Base-by-base conservation (phyloP, 2,888 invertebrate species). In the Calliphora vomitoria region DNA sequence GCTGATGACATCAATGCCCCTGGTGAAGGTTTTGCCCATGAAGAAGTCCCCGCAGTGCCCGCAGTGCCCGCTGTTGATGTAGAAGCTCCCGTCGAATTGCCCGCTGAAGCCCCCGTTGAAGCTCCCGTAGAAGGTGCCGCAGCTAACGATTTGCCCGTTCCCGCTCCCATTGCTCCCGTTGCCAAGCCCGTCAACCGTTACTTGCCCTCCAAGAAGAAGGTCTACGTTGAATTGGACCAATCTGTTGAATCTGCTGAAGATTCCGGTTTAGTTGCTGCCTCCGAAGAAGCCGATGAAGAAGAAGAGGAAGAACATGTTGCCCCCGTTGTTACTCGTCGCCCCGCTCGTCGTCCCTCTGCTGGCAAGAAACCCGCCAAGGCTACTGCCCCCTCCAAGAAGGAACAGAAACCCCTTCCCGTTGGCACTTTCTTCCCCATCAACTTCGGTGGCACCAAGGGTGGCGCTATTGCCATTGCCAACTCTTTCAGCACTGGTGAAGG, bases 381-480 rank as follows among this genome's bases (percentile, higher is more conserved):
- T 64, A 83, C 83, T 35, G 88, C 88, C 20, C 44, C 88, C 13
- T 87, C 87, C 80, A 92, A 90, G 86, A 89, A 90, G 68, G 90
- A 90, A 4, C 79, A 82, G 0, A 92, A 91, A 84, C 91, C 91
- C 41, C 88, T 91, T 84, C 94, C 94, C 15, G 90, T 90, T n/a
- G 93, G 93, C 47, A 92, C 92, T 13, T 94, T 92, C 91, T 94
- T 94, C 91, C 94, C 94, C 64, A 91, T 94, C 47, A 89, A 92
- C 78, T 94, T 94, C 66, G 94, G 94, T 50, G 93, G 93, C 71
- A 92, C 93, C 89, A 90, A 53, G 72, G 93, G 93, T 47, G 94
- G 94, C 72, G 93, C 94, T 58, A 94, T 94, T 88, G 94, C 94
- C 76, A 93, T 94, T 89, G 94, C 94, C 89, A 94, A 94, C 89